These are phyloP conservation scores for Bembecia ichneumoniformis DNA, from an alignment of 2,888 invertebrate genomes.

Conservation along the genomic window DNA sequence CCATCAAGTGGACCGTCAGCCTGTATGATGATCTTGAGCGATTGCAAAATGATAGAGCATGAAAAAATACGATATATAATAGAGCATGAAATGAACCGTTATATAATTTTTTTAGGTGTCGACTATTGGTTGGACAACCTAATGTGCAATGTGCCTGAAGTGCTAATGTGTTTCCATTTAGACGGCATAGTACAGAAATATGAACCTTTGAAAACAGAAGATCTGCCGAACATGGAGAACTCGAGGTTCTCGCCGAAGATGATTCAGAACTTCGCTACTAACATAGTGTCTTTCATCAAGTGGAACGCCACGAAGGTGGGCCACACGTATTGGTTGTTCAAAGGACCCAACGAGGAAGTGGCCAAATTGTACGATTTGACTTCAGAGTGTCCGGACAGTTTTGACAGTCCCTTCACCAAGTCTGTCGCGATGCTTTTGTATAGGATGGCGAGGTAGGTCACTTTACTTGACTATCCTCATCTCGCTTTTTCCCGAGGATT, in stretches of 20 bases:
- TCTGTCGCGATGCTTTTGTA: constrained; percentile 95
- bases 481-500: neutral
- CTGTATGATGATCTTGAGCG: no score
- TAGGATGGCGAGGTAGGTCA: constrained; percentile 79
- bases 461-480: neutral
- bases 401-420: constrained; percentile 91
- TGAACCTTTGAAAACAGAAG: constrained; percentile 95
- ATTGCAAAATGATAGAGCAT: no score
- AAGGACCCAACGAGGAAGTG: constrained; percentile 92
- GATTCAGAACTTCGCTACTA: constrained; percentile 93
- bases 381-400: constrained; percentile 81
- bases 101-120: constrained; percentile 74
- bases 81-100: no score
- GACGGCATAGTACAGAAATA: constrained; percentile 93
- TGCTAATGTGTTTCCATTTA: constrained; percentile 93
- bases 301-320: constrained; percentile 95
- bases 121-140: constrained; percentile 97
- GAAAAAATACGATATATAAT: no score
- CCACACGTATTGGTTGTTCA: constrained; percentile 97
- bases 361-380: constrained; percentile 95
- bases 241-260: constrained; percentile 90
- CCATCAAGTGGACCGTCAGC: no score
- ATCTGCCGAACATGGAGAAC: constrained; percentile 87
- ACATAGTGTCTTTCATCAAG: constrained; percentile 92
- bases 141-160: constrained; percentile 97